Percentiles rank a stretch among this genome's conserved stretches.
phyloP scores from a whole-genome alignment of 2,113 vertebrate genomes.

The Melanerpes formicivorus region DNA sequence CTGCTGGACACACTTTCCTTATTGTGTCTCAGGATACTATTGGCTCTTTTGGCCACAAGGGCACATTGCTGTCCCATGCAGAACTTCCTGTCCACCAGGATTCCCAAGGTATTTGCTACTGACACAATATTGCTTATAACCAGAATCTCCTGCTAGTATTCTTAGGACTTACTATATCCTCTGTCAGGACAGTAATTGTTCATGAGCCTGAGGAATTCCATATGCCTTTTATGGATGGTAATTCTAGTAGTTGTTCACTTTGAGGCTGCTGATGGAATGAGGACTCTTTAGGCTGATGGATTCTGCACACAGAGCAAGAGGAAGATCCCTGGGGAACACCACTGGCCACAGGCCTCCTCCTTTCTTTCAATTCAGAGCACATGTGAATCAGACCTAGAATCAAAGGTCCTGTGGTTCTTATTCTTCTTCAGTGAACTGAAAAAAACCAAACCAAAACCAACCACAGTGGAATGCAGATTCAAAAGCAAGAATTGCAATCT shows the following conservation, averaged over 20 bases:
- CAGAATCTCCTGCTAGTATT: constrained; percentile 12
- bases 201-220: constrained; percentile 27
- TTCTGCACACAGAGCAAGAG: constrained; percentile 48
- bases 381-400: neutral
- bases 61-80: too few relatives aligned
- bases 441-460: neutral
- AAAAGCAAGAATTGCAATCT: neutral
- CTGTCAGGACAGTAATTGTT: neutral
- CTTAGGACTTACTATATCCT: neutral
- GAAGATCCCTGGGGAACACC: neutral
- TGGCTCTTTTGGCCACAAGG: too few relatives aligned
- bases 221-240: constrained; percentile 17
- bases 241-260: constrained; percentile 30
- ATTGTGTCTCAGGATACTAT: too few relatives aligned
- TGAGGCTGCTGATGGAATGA: constrained; percentile 12
- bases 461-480: neutral
- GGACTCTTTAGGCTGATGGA: constrained; percentile 52
- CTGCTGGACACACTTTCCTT: too few relatives aligned
- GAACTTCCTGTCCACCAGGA: too few relatives aligned
- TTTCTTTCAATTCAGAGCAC: neutral
- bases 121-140: constrained; percentile 40
- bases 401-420: neutral
- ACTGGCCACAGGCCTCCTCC: too few relatives aligned
- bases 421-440: neutral
- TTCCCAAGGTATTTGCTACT: neutral